These are phyloP conservation scores for Smittia aterrima DNA, from an alignment of 2,888 invertebrate genomes.

Conservation along the genomic window DNA sequence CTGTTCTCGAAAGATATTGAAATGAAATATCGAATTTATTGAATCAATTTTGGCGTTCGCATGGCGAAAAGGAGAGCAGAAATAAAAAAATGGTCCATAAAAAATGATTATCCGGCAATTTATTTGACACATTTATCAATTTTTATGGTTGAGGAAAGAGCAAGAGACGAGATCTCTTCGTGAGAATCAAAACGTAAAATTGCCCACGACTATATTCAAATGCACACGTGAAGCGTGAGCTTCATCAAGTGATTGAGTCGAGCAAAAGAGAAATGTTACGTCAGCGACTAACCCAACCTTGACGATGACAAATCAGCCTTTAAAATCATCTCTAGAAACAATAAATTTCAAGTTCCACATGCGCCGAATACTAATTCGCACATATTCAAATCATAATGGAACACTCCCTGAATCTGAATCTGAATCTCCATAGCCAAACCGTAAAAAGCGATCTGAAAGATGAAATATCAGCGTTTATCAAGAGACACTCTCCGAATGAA, in stretches of 20 bases:
- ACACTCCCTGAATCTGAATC: constrained; percentile 1
- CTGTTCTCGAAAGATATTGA: not conserved
- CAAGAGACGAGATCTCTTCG: not conserved
- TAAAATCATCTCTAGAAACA: not conserved
- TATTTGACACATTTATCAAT: constrained; percentile 38
- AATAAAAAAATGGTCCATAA: constrained; percentile 14
- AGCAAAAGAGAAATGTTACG: no score
- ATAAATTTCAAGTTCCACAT: not conserved
- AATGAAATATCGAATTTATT: constrained; percentile 20
- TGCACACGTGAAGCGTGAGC: no score
- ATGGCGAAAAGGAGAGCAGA: not conserved
- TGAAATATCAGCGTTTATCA: not conserved
- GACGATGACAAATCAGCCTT: not conserved
- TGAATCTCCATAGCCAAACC: not conserved
- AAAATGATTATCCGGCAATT: constrained; percentile 36
- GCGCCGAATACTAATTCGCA: not conserved
- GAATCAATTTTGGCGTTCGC: not conserved
- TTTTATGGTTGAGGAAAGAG: not conserved
- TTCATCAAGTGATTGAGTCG: no score
- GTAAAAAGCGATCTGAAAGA: not conserved
- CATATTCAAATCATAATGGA: constrained; percentile 14
- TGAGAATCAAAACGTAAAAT: not conserved
- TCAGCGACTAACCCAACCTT: no score
- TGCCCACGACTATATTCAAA: not conserved
- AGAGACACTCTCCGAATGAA: not conserved